Evolutionary conservation across 1,140 invertebrate genomes (phyloP).

Genomic region (Hesperophylax magnus): DNA sequence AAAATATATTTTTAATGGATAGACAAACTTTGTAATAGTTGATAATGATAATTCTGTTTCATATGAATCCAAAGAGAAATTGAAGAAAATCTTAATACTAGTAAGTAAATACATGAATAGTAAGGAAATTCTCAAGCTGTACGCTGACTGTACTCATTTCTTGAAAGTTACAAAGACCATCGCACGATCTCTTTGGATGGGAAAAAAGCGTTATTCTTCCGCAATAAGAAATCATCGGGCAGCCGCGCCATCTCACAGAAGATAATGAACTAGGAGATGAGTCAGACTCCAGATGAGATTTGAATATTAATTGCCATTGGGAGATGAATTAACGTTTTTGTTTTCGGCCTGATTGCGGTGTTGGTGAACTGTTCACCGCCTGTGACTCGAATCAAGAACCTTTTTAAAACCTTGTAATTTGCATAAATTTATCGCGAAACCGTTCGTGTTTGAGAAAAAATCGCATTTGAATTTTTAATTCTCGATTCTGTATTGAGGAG

Average conservation of each 20-base stretch:
- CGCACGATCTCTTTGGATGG: slow-evolving; percentile 13
- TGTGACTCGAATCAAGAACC: slow-evolving; percentile 45
- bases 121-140: not conserved
- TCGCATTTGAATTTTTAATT: slow-evolving; percentile 44
- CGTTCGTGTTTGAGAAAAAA: slow-evolving; percentile 30
- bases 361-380: slow-evolving; percentile 43
- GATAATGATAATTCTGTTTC: too few species aligned
- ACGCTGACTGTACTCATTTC: not conserved
- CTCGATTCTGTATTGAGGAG: slow-evolving; percentile 34
- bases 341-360: slow-evolving; percentile 57
- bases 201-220: slow-evolving; percentile 48
- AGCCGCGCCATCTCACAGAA: slow-evolving; percentile 50
- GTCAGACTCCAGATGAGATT: slow-evolving; percentile 57
- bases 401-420: slow-evolving; percentile 54
- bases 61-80: too few species aligned
- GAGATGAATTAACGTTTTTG: slow-evolving; percentile 59
- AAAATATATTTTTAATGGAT: too few species aligned
- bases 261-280: slow-evolving; percentile 59
- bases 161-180: slow-evolving; percentile 49
- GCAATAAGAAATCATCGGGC: slow-evolving; percentile 57
- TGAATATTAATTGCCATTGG: slow-evolving; percentile 59
- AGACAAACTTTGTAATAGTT: too few species aligned
- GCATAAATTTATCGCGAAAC: slow-evolving; percentile 53
- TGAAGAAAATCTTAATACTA: too few species aligned
- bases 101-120: too few species aligned